A percentile compares a stretch with the other conserved stretches of the same genome.
Evolutionary conservation across 2,888 invertebrate species (phyloP).

Genomic region (Opisthograptis luteolata): DNA sequence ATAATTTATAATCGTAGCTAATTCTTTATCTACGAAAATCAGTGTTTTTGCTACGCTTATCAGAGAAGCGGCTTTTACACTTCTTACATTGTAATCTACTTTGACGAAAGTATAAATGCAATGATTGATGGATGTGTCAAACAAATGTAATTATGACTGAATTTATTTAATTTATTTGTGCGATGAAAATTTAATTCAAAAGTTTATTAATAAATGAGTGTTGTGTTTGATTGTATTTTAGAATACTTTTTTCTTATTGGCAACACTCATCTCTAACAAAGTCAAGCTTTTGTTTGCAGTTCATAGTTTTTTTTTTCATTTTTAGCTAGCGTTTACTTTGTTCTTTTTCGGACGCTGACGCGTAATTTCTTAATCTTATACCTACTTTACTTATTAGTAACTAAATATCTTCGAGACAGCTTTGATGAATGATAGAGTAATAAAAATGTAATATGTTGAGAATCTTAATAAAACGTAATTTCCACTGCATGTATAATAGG

Average conservation of each 20-base stretch:
- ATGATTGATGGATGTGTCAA: background rate
- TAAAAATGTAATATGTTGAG: background rate
- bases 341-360: slow-evolving; percentile 7
- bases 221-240: too few species aligned
- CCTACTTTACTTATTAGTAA: too few species aligned
- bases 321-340: slow-evolving; percentile 2
- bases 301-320: background rate
- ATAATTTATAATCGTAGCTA: background rate
- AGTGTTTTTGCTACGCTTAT: slow-evolving; percentile 35
- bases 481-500: background rate
- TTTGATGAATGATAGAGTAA: background rate
- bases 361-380: background rate
- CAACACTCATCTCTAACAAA: too few species aligned
- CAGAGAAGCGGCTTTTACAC: slow-evolving; percentile 29
- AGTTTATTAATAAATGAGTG: too few species aligned
- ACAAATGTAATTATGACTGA: background rate
- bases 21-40: slow-evolving; percentile 23
- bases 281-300: too few species aligned
- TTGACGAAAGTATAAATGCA: slow-evolving; percentile 13
- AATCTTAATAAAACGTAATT: too few species aligned
- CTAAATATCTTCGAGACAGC: background rate
- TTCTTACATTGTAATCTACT: slow-evolving; percentile 29
- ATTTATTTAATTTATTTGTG: background rate
- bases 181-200: too few species aligned
- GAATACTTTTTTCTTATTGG: too few species aligned